A percentile compares a stretch with the other conserved stretches of the same genome.
Conservation (phyloP, 1,140 invertebrate genomes). For the Anthonomus grandis region DNA sequence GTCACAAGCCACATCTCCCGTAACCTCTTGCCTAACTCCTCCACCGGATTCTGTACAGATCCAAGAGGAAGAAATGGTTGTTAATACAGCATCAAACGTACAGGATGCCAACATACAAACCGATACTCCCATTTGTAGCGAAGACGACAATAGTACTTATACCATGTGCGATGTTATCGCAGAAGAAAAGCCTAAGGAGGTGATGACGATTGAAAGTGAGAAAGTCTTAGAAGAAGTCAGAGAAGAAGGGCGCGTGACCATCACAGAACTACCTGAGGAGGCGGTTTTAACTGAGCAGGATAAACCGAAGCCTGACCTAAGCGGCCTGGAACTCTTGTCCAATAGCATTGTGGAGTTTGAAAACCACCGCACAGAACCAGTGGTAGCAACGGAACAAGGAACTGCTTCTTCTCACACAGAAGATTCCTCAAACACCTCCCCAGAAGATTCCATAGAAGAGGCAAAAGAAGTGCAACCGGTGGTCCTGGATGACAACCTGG, state of each 20-base stretch:
- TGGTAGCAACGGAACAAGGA: constrained; percentile 32
- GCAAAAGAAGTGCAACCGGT: constrained; percentile 5
- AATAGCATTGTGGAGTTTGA: constrained; percentile 77
- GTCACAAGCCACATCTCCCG: constrained; percentile 58
- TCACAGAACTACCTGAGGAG: constrained; percentile 10
- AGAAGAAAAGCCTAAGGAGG: constrained; percentile 26
- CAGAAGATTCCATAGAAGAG: background rate
- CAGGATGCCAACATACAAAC: constrained; percentile 80
- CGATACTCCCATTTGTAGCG: constrained; percentile 59
- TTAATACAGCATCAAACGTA: constrained; percentile 49
- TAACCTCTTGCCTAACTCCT: constrained; percentile 56
- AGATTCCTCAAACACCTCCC: background rate
- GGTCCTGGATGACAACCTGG: constrained; percentile 53
- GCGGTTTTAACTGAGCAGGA: constrained; percentile 9
- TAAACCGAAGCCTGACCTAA: constrained; percentile 56
- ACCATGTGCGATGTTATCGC: constrained; percentile 29
- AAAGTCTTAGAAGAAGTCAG: background rate
- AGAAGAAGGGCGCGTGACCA: too few species aligned
- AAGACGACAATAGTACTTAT: constrained; percentile 50
- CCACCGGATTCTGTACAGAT: constrained; percentile 53
- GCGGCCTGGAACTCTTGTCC: constrained; percentile 75
- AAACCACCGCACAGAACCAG: constrained; percentile 17
- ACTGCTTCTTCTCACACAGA: too few species aligned
- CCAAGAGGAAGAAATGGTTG: constrained; percentile 38
- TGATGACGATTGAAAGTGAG: background rate